Evolutionary conservation across 1,140 invertebrate genomes (phyloP).

Genomic region (Drosophila pectinifera): DNA sequence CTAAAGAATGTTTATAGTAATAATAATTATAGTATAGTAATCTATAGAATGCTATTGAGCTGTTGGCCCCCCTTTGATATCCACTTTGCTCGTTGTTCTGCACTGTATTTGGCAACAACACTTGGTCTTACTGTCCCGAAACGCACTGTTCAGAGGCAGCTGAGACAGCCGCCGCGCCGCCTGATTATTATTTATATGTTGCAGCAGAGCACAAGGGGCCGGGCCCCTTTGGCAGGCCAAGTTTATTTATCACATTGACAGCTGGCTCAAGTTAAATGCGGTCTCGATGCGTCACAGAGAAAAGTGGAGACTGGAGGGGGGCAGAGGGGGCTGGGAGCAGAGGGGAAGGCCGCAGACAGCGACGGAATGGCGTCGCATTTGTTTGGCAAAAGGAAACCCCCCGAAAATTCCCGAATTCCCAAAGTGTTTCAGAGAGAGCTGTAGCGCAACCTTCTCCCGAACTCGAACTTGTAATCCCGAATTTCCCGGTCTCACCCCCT

Average conservation of each 20-base stretch:
- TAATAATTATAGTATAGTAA: no score
- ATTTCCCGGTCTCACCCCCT: no score
- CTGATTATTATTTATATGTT: slow-evolving; percentile 55
- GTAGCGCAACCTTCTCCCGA: no score
- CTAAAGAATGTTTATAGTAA: no score
- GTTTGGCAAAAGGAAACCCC: slow-evolving; percentile 28
- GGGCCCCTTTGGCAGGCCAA: slow-evolving; percentile 46
- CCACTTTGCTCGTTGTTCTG: not conserved
- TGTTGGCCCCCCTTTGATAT: not conserved
- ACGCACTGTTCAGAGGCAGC: slow-evolving; percentile 28
- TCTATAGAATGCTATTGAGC: no score
- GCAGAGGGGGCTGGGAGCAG: no score
- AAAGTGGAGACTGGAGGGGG: not conserved
- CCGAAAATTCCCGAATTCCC: not conserved
- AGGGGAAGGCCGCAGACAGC: not conserved
- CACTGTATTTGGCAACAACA: not conserved
- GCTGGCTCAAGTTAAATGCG: slow-evolving; percentile 75
- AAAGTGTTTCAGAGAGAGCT: not conserved
- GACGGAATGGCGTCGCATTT: slow-evolving; percentile 63
- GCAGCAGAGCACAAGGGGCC: slow-evolving; percentile 27
- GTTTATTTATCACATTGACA: slow-evolving; percentile 82
- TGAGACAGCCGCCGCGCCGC: slow-evolving; percentile 14
- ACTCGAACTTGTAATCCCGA: no score
- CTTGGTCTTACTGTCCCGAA: slow-evolving; percentile 1
- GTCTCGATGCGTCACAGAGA: slow-evolving; percentile 53